A percentile compares a stretch with the other conserved stretches of the same genome.
Conservation (phyloP, 1,140 invertebrate species). For the Hylaeus anthracinus region DNA sequence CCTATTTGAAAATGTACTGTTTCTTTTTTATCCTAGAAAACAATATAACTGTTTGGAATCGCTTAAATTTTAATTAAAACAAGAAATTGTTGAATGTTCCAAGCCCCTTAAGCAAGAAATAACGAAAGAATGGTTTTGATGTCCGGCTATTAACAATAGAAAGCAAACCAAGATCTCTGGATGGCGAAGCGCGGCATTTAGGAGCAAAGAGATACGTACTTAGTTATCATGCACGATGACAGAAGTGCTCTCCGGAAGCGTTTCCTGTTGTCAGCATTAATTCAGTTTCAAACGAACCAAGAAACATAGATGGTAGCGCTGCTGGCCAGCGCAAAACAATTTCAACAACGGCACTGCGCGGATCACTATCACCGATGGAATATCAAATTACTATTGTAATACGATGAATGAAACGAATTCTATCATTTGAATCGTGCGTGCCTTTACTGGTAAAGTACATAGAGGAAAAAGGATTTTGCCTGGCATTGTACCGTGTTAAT, state of each 20-base stretch:
- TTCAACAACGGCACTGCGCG: neutral
- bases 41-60: no score
- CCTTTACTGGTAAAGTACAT: no score
- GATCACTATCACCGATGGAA: neutral
- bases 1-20: no score
- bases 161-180: neutral
- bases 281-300: constrained; percentile 16
- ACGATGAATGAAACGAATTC: neutral
- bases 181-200: neutral
- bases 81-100: no score
- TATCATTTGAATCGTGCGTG: no score
- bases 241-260: constrained; percentile 34
- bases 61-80: no score
- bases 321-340: neutral
- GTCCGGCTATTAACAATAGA: neutral
- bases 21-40: no score
- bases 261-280: constrained; percentile 50
- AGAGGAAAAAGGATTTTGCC: no score
- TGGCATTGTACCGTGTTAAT: no score
- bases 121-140: no score
- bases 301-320: neutral
- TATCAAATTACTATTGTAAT: constrained; percentile 20
- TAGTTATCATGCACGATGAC: neutral
- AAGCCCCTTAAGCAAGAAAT: no score
- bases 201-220: neutral